Evolutionary conservation across 1,140 invertebrate genomes (phyloP), one percentile per base, ranked within the genome.

Genomic region (Drosophila azteca): DNA sequence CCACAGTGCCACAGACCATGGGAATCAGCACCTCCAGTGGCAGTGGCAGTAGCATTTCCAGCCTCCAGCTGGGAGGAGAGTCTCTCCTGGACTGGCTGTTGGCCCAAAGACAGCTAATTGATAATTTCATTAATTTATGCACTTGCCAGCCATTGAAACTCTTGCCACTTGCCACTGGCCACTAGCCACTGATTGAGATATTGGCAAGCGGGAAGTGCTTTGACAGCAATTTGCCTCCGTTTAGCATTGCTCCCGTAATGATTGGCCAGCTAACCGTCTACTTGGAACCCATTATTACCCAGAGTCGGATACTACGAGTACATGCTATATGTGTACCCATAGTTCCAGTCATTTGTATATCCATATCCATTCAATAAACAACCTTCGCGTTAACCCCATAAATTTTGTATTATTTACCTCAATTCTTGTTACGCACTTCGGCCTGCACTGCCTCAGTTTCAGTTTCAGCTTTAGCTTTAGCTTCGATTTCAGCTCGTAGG

Each of bases 121-220:
- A 85, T 85, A 85, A 82, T 71, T 77, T 75, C 64, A 67, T 87
- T 81, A 87, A 87, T 75, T 77, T 81, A 85, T 85, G 63, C 70
- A 76, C 62, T 63, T 41, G 26, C 26, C 52, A 29, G 61, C 71
- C 35, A 13, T 39, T 4, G 35, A 54, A 51, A 72, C 71, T 68
- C 66, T 52, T 49, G 57, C 49, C 48, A 57, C 77, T 65, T 69
- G 17, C 17, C 17, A 20, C 17, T 20, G 17, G 17, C 17, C 17
- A 20, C 66, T 52, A 49, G 57, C 49, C 48, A 57, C 77, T 65
- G 74, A 65, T 75, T 61, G 51, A 71, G 60, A 57, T 61, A 64
- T 68, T 59, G 54, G 43, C 31, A 71, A 87, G 74, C 83, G 82
- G 82, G 83, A 85, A 85, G 78, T 71, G 53, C 58, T 65, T 50